Percentiles rank a stretch among this genome's conserved stretches.
phyloP scores from a whole-genome alignment of 53 echinoderm and acorn worm genomes.

The Actinopyga echinites region DNA sequence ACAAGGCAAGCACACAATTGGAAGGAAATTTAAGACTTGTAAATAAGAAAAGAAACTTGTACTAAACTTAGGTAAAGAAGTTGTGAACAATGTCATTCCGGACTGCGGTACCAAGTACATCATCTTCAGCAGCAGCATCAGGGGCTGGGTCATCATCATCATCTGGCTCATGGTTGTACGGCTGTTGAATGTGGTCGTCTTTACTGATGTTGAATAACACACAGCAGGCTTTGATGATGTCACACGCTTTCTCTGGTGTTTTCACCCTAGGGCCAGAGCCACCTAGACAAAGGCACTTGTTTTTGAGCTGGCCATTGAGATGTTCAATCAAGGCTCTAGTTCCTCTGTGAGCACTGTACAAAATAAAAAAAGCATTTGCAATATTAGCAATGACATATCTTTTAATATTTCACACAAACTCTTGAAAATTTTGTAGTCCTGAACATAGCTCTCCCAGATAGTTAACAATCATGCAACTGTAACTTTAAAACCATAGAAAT shows the following conservation, averaged over 20 bases:
- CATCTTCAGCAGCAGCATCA: constrained; percentile 1
- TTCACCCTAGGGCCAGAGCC: constrained; percentile 51
- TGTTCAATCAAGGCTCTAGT: too few relatives aligned
- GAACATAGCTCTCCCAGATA: too few relatives aligned
- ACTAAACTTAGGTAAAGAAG: not conserved
- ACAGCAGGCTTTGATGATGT: constrained; percentile 43
- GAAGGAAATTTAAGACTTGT: too few relatives aligned
- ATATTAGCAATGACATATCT: too few relatives aligned
- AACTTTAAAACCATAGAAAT: too few relatives aligned
- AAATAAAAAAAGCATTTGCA: too few relatives aligned
- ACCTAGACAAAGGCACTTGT: constrained; percentile 44
- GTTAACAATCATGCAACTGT: too few relatives aligned
- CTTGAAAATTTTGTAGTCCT: too few relatives aligned
- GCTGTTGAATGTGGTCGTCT: constrained; percentile 56
- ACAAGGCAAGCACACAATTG: too few relatives aligned
- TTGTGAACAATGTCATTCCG: constrained; percentile 23
- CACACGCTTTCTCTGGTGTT: constrained; percentile 34
- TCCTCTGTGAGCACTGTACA: too few relatives aligned
- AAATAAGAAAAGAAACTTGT: too few relatives aligned
- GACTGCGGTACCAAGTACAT: constrained; percentile 24
- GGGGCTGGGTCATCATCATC: not conserved
- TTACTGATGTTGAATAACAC: constrained; percentile 56
- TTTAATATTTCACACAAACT: too few relatives aligned
- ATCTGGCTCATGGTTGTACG: constrained; percentile 42
- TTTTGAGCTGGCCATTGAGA: constrained; percentile 39